Conservation (phyloP, 2,888 invertebrate genomes). For the Drosophila kuntzei region DNA sequence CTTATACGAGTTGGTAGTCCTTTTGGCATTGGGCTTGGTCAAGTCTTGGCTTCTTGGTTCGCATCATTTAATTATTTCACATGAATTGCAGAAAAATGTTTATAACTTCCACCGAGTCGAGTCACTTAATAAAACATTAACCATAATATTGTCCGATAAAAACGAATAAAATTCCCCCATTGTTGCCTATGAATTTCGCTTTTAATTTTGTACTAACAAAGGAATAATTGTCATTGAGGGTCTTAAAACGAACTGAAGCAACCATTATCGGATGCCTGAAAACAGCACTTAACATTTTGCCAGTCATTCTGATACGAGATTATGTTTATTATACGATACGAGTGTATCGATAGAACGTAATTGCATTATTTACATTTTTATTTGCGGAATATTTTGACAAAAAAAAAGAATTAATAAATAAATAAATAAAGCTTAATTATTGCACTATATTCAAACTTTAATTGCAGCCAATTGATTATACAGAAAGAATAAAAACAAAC, state of each 20-base stretch:
- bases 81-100: slow-evolving; percentile 65
- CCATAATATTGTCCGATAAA: slow-evolving; percentile 46
- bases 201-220: slow-evolving; percentile 33
- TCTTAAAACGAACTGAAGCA: slow-evolving; percentile 29
- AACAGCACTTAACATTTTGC: slow-evolving; percentile 32
- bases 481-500: not conserved
- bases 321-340: slow-evolving; percentile 34
- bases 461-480: not conserved
- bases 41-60: slow-evolving; percentile 22
- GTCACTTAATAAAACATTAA: slow-evolving; percentile 62
- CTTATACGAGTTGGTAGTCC: slow-evolving; percentile 6
- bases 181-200: slow-evolving; percentile 47
- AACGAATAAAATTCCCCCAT: slow-evolving; percentile 23
- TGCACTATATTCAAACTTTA: not conserved
- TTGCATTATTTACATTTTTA: slow-evolving; percentile 23
- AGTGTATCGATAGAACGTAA: slow-evolving; percentile 1
- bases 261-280: slow-evolving; percentile 14
- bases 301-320: slow-evolving; percentile 55
- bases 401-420: not conserved
- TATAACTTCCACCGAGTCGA: slow-evolving; percentile 52
- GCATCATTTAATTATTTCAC: slow-evolving; percentile 68
- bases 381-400: not conserved
- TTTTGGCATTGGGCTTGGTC: slow-evolving; percentile 39
- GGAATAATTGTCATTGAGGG: slow-evolving; percentile 40
- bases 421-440: not conserved